These are phyloP conservation scores for Trachemys scripta DNA, from an alignment of 2,113 vertebrate species.

Conservation along the genomic window DNA sequence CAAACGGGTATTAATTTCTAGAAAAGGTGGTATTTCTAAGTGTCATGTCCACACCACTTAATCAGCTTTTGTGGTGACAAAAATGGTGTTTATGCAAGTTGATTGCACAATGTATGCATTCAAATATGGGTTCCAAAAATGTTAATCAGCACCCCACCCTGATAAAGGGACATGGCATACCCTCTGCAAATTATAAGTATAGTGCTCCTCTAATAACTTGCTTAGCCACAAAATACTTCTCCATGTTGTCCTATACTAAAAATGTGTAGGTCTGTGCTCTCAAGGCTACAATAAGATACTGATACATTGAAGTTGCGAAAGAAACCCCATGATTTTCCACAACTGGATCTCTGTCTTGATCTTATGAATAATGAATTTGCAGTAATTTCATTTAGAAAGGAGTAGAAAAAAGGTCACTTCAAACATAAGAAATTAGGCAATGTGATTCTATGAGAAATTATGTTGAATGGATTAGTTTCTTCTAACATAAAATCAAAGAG, in stretches of 20 bases:
- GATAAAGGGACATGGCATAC: not conserved
- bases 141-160: not conserved
- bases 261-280: not conserved
- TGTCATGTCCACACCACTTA: not conserved
- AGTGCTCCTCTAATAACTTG: not conserved
- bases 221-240: not conserved
- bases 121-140: not conserved
- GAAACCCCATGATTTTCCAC: conserved; percentile 29
- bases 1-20: not conserved
- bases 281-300: not conserved
- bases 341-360: conserved; percentile 15
- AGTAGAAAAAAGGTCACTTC: conserved; percentile 53
- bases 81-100: not conserved
- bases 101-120: not conserved
- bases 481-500: conserved; percentile 6
- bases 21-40: not conserved
- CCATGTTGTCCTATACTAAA: not conserved
- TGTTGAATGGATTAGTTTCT: conserved; percentile 19
- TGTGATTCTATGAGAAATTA: conserved; percentile 42
- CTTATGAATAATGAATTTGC: conserved; percentile 55
- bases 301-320: not conserved
- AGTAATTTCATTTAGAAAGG: conserved; percentile 55
- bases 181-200: not conserved
- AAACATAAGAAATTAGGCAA: conserved; percentile 45
- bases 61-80: not conserved